Base-by-base conservation (phyloP, 2,888 invertebrate genomes). In the Rotaria macrura region DNA sequence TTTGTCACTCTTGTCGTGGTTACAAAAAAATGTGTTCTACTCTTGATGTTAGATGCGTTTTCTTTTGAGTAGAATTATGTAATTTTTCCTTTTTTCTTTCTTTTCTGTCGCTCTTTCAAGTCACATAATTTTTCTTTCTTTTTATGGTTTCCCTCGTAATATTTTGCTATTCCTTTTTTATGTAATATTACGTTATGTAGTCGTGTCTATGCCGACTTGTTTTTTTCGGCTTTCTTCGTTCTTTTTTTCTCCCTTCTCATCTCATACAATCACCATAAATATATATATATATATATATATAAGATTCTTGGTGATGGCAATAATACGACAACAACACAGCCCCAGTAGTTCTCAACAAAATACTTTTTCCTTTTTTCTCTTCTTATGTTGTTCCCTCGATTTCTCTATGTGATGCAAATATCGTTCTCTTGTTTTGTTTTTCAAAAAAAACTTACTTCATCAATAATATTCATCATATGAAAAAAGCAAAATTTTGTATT, bases 111-210 rank as follows among this genome's bases (percentile, higher is more conserved):
- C n/a, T n/a, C n/a, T n/a, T n/a, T n/a, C n/a, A n/a, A n/a, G n/a
- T n/a, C n/a, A n/a, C 29, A 17, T 29, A 29, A 38, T 34, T 65
- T 34, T 65, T 65, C 12, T 34, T 14, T 29, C 14, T 65, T 34
- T 47, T 65, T 34, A 65, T 52, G 4, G 20, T 23, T 52, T 23
- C 23, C 23, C 52, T 52, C 52, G 52, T 4, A 17, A 6, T 34
- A 9, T 29, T 34, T 65, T 12, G 34, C 65, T 65, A 65, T 65
- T 14, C 34, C 65, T 34, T 38, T 65, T 65, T 65, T 65, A 65
- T 65, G 65, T 65, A 65, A 65, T 65, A 65, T 65, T 65, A 65
- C 65, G 65, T 65, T 65, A 65, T 65, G 20, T 65, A 34, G 65
- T 65, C 65, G 6, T 5, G 65, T 65, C 65, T 38, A 20, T 34